Conservation (phyloP, 1,140 invertebrate species). For the Grapholita molesta region DNA sequence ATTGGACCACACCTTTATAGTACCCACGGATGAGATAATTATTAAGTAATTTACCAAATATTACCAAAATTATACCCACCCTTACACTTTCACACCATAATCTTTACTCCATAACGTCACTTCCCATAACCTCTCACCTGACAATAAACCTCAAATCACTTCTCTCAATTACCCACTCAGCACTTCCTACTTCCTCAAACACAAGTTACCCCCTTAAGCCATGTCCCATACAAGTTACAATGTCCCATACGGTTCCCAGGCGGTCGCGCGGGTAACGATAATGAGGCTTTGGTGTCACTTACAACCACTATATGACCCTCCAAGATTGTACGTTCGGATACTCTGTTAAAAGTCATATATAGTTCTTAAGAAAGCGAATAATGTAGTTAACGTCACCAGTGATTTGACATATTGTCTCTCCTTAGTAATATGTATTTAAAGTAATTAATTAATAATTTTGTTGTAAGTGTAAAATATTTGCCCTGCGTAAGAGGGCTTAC, state of each 20-base stretch:
- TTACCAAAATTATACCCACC: neutral
- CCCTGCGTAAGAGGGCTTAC: too few species aligned
- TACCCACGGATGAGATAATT: too few species aligned
- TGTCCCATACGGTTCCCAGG: slow-evolving; percentile 60
- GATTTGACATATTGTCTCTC: too few species aligned
- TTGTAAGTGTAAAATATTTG: too few species aligned
- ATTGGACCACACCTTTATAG: too few species aligned
- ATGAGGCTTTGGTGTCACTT: slow-evolving; percentile 59
- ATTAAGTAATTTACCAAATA: too few species aligned
- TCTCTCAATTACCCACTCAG: neutral
- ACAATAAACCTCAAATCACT: neutral
- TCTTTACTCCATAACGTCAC: neutral
- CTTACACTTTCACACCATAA: neutral
- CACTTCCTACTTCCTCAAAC: neutral
- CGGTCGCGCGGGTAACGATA: slow-evolving; percentile 57
- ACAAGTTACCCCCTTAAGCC: slow-evolving; percentile 64
- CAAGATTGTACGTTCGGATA: slow-evolving; percentile 50
- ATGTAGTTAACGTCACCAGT: neutral
- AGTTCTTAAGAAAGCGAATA: too few species aligned
- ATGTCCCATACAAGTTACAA: slow-evolving; percentile 19
- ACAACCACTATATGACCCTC: slow-evolving; percentile 60
- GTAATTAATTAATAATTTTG: too few species aligned
- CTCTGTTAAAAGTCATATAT: slow-evolving; percentile 3
- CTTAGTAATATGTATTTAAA: too few species aligned
- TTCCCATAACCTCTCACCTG: neutral